These are phyloP conservation scores for Lamellibrachia luymesi DNA, from an alignment of 1,140 invertebrate genomes.

Conservation along the genomic window DNA sequence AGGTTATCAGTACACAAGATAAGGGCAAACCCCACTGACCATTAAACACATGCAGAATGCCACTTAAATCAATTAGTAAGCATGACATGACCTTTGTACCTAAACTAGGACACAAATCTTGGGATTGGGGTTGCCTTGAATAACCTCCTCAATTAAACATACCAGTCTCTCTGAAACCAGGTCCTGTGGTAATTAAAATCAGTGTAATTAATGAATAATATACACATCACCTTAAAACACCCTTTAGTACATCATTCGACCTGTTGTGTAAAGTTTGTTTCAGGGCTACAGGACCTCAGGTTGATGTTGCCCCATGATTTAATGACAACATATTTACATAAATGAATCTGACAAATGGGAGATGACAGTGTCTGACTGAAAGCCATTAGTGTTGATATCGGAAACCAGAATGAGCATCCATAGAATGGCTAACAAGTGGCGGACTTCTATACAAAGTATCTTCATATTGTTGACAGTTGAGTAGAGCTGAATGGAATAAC, in stretches of 20 bases:
- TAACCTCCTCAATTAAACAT: background rate
- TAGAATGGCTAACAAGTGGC: background rate
- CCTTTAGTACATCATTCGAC: background rate
- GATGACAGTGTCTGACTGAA: background rate
- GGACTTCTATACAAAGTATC: background rate
- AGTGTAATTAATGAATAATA: background rate
- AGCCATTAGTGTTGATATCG: background rate
- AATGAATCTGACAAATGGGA: background rate
- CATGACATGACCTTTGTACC: background rate
- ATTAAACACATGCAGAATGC: conserved; percentile 3
- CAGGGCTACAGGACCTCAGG: background rate
- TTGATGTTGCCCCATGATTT: background rate
- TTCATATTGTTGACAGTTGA: background rate
- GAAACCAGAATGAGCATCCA: background rate
- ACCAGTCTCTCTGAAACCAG: background rate
- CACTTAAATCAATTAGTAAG: background rate
- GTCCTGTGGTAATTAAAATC: background rate
- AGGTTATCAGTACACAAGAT: background rate
- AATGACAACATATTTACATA: background rate
- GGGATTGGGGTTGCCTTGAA: background rate
- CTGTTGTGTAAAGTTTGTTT: background rate
- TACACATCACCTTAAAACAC: background rate
- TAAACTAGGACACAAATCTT: background rate
- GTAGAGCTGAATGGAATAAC: background rate
- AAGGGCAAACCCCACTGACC: background rate